Percentiles rank a stretch among this genome's conserved stretches.
Conservation (phyloP, 2,113 vertebrate genomes). For the Ceyx melanurus region DNA sequence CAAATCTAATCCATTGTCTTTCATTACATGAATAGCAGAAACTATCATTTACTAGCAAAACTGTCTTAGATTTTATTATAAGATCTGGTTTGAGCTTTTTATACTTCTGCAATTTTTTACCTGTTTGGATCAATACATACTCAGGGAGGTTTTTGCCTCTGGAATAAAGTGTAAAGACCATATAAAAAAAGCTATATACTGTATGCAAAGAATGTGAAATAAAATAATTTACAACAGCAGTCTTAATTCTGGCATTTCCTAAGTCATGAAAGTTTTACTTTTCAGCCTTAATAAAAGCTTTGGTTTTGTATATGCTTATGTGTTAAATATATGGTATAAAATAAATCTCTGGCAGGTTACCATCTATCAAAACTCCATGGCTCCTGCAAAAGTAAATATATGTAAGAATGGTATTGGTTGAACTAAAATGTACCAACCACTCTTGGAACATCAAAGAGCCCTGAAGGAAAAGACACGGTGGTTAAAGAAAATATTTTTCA, state of each 20-base stretch:
- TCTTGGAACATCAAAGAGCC: background rate
- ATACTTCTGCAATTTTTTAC: background rate
- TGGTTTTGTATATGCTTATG: background rate
- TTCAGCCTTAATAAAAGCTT: background rate
- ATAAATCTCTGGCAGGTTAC: background rate
- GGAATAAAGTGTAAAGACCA: background rate
- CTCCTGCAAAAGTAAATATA: background rate
- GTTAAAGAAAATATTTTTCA: constrained; percentile 14
- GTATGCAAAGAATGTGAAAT: background rate
- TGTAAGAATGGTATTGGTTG: background rate
- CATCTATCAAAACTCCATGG: background rate
- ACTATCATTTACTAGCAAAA: background rate
- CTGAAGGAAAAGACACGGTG: background rate
- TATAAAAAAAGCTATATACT: background rate
- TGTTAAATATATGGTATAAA: constrained; percentile 14
- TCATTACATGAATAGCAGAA: background rate
- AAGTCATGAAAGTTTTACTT: background rate
- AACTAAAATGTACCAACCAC: background rate
- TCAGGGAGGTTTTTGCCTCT: background rate
- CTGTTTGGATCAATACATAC: background rate
- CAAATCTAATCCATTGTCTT: background rate
- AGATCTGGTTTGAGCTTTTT: background rate
- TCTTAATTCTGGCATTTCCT: background rate
- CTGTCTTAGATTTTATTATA: background rate
- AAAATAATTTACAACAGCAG: background rate